Conservation (phyloP, 2,113 vertebrate genomes). For the Proteles cristata region DNA sequence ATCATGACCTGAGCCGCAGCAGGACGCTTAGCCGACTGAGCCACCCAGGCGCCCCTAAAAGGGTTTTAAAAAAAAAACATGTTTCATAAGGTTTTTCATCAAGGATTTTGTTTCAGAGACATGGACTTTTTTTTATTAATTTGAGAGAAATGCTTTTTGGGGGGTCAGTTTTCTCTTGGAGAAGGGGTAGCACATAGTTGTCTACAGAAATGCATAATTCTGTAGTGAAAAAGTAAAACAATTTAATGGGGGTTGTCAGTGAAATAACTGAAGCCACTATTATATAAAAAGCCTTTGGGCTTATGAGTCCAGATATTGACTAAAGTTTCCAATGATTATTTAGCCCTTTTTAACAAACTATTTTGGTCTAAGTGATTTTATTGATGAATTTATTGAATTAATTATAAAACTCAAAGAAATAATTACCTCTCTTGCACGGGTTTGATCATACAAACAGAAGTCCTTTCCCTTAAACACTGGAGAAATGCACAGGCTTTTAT, state of each 20-base stretch:
- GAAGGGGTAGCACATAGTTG: not conserved
- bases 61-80: not conserved
- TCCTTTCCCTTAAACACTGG: not conserved
- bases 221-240: not conserved
- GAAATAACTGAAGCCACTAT: not conserved
- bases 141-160: not conserved
- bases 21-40: no score
- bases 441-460: not conserved
- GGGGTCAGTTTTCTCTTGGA: conserved; percentile 47
- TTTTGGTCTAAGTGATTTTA: conserved; percentile 45
- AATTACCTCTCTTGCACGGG: not conserved
- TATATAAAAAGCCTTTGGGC: not conserved
- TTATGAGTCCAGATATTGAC: conserved; percentile 6
- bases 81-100: conserved; percentile 45
- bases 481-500: not conserved
- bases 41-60: no score
- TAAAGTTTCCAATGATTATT: conserved; percentile 51
- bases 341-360: conserved; percentile 13
- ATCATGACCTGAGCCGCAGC: no score
- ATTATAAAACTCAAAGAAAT: conserved; percentile 14
- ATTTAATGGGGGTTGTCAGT: conserved; percentile 35
- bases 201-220: conserved; percentile 46
- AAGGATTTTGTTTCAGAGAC: not conserved
- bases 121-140: conserved; percentile 36
- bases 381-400: not conserved